These are phyloP conservation scores for Dasyprocta punctata DNA, from an alignment of 2,113 vertebrate genomes.

Conservation along the genomic window DNA sequence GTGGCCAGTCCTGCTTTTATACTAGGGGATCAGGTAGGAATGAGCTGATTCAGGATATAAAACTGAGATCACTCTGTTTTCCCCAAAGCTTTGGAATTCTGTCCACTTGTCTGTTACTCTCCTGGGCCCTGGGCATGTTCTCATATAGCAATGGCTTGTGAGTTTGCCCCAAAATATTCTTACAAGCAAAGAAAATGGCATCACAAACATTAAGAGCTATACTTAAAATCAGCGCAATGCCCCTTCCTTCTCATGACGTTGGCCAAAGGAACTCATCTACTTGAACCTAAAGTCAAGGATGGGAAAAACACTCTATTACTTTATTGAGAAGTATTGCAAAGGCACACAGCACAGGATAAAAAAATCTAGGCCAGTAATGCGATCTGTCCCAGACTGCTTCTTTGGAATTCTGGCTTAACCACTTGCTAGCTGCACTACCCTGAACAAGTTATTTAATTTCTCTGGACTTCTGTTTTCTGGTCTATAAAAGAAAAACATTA, in stretches of 20 bases:
- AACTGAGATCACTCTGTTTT: no score
- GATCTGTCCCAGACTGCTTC: background rate
- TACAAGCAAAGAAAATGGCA: background rate
- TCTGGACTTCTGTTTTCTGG: background rate
- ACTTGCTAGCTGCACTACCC: background rate
- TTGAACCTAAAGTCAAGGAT: background rate
- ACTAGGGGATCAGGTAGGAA: no score
- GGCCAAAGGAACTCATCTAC: background rate
- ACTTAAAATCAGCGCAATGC: background rate
- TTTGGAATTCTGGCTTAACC: background rate
- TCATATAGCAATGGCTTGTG: background rate
- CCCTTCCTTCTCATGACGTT: background rate
- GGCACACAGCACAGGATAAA: background rate
- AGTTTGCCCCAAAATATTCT: background rate
- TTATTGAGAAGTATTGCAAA: background rate
- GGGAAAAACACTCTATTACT: background rate
- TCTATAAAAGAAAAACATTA: background rate
- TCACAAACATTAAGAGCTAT: background rate
- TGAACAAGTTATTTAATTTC: background rate
- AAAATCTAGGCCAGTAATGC: background rate
- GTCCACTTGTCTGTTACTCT: background rate
- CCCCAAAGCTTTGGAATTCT: background rate
- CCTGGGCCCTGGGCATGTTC: background rate
- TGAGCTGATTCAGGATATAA: no score
- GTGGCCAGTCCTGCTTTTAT: no score